Conservation (phyloP, 2,797 vertebrate species). For the Chromis chromis region DNA sequence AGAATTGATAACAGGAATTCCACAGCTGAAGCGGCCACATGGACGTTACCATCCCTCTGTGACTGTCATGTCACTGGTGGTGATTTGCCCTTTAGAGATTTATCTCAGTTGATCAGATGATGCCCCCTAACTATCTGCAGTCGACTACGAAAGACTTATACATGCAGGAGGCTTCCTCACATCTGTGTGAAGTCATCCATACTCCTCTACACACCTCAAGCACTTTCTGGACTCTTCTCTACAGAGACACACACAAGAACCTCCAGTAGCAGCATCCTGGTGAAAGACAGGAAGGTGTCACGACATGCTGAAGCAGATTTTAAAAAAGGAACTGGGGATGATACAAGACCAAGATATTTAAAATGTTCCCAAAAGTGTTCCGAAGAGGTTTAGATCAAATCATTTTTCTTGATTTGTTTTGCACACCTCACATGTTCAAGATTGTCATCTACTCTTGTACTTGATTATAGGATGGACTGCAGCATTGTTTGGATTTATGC, state of each 20-base stretch:
- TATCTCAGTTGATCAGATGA: slow-evolving; percentile 22
- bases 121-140: slow-evolving; percentile 22
- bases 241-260: slow-evolving; percentile 53
- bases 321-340: slow-evolving; percentile 25
- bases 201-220: slow-evolving; percentile 49
- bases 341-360: slow-evolving; percentile 9
- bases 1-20: slow-evolving; percentile 26
- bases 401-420: slow-evolving; percentile 57
- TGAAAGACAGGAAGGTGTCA: slow-evolving; percentile 39
- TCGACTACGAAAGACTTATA: slow-evolving; percentile 43
- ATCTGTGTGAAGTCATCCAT: slow-evolving; percentile 38
- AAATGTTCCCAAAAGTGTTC: slow-evolving; percentile 26
- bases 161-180: slow-evolving; percentile 48
- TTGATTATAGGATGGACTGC: slow-evolving; percentile 57
- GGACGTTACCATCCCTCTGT: slow-evolving; percentile 28
- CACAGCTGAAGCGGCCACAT: slow-evolving; percentile 23
- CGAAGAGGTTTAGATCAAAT: slow-evolving; percentile 40
- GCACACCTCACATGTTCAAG: slow-evolving; percentile 58
- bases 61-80: slow-evolving; percentile 8
- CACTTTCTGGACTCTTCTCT: slow-evolving; percentile 66
- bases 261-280: slow-evolving; percentile 45
- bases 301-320: slow-evolving; percentile 18
- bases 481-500: slow-evolving; percentile 39
- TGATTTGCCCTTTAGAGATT: slow-evolving; percentile 45
- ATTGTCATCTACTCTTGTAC: slow-evolving; percentile 59